Base-by-base conservation (phyloP, 2,113 vertebrate species). In the Canis aureus region DNA sequence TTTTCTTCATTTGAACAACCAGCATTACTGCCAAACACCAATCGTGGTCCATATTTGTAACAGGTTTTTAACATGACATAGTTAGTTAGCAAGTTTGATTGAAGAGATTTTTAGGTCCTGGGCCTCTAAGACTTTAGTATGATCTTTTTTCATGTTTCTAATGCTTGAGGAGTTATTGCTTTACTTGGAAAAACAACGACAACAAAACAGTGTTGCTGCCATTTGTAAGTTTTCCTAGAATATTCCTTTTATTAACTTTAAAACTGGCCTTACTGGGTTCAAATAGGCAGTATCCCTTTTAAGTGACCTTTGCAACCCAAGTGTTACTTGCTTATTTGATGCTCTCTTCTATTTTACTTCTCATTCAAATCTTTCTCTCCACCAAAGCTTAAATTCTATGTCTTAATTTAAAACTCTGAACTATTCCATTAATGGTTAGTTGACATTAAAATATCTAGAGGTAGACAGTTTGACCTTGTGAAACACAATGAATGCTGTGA, bases 1-100 rank as follows among this genome's bases (percentile, higher is more conserved):
- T 25, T 97, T 98, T 98, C 89, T 98, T 98, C 94, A 98, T 98
- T 98, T 98, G 96, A 98, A 98, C 98, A 99, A 99, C 99, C 99
- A 99, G 99, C 99, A 99, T 99, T 99, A 99, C 99, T 99, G 99
- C 99, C 99, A 99, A 98, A 98, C 98, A 98, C 98, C 96, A 98
- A 95, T 89, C 85, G 98, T 98, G 98, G 98, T 99, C 98, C 99
- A 98, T 97, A 98, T 99, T 99, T 99, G 87, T 99, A 99, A 98
- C 98, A 97, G 96, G 98, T 99, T 99, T 99, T 99, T 99, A 99
- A 99, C 98, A 99, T 98, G 97, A 99, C 98, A 98, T 98, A 98
- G 84, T 97, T 98, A 98, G 84, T 97, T 97, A 97, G 96, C 97
- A 98, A 95, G 97, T 99, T 98, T 98, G 98, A 98, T 76, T 98